phyloP scores from a whole-genome alignment of 2,113 vertebrate genomes.

The Vombatus ursinus region DNA sequence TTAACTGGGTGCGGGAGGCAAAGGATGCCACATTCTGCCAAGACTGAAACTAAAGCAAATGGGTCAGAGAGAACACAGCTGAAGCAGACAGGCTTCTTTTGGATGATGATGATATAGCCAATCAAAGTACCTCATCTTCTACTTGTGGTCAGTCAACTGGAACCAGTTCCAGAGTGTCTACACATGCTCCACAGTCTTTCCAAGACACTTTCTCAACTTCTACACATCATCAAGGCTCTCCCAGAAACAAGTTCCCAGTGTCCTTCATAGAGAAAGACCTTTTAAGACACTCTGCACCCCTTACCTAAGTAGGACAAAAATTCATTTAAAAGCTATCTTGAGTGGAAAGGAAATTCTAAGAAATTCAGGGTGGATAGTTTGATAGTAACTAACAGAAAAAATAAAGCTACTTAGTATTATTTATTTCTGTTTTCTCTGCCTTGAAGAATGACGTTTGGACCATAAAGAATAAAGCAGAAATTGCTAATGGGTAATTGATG shows the following conservation, averaged over 20 bases:
- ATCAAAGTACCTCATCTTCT: neutral
- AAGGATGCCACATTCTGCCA: neutral
- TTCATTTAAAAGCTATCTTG: neutral
- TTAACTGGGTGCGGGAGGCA: neutral
- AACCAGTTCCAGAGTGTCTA: neutral
- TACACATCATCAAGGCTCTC: neutral
- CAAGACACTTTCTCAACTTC: neutral
- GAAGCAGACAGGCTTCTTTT: neutral
- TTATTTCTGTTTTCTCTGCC: neutral
- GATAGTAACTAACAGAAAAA: neutral
- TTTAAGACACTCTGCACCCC: neutral
- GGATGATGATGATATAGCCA: neutral
- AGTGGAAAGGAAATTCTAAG: neutral
- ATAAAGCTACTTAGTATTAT: neutral
- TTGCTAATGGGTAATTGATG: neutral
- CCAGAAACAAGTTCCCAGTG: neutral
- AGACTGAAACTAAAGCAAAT: neutral
- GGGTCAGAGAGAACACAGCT: neutral
- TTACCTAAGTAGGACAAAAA: neutral
- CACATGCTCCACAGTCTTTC: neutral
- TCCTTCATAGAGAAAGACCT: neutral
- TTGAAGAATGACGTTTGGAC: neutral
- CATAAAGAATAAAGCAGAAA: neutral
- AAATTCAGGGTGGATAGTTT: neutral
- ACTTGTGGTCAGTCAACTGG: neutral